Conservation (phyloP, 2,797 vertebrate species). For the Crenuchus spilurus region DNA sequence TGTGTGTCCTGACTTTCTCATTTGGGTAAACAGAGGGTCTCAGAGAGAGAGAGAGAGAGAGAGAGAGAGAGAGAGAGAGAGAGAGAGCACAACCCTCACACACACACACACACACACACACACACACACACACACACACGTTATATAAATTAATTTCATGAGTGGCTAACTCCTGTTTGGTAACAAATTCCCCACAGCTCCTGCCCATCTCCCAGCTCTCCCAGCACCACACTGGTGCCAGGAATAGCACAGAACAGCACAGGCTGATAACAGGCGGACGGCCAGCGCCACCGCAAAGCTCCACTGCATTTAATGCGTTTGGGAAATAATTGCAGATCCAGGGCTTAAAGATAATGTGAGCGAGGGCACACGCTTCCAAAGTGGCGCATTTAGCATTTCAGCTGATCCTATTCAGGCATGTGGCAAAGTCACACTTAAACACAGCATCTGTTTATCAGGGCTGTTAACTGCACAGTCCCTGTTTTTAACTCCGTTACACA, state of each 20-base stretch:
- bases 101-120: constrained; percentile 25
- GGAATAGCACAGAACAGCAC: constrained; percentile 62
- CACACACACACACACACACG: constrained; percentile 56
- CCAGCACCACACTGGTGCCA: constrained; percentile 57
- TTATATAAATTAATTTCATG: constrained; percentile 79
- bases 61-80: constrained; percentile 13
- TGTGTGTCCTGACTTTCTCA: not conserved
- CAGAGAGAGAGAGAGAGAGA: constrained; percentile 36
- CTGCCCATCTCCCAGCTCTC: constrained; percentile 10
- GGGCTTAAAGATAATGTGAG: constrained; percentile 60
- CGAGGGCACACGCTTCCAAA: constrained; percentile 45
- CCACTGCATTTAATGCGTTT: constrained; percentile 53
- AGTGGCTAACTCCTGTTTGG: constrained; percentile 78
- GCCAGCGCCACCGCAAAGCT: constrained; percentile 54
- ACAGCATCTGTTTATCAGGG: not conserved
- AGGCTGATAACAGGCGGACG: constrained; percentile 60
- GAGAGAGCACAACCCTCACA: constrained; percentile 47
- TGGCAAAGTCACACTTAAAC: constrained; percentile 14
- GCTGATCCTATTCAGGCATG: constrained; percentile 14
- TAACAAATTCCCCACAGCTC: constrained; percentile 70
- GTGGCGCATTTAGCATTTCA: constrained; percentile 10
- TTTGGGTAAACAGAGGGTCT: constrained; percentile 38
- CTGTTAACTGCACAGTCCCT: no score
- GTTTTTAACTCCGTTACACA: no score
- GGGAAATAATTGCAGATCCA: constrained; percentile 63